Percentiles rank a stretch among this genome's conserved stretches.
These are phyloP conservation scores for Chelidonichthys spinosus DNA, from an alignment of 2,797 vertebrate genomes.

Conservation along the genomic window DNA sequence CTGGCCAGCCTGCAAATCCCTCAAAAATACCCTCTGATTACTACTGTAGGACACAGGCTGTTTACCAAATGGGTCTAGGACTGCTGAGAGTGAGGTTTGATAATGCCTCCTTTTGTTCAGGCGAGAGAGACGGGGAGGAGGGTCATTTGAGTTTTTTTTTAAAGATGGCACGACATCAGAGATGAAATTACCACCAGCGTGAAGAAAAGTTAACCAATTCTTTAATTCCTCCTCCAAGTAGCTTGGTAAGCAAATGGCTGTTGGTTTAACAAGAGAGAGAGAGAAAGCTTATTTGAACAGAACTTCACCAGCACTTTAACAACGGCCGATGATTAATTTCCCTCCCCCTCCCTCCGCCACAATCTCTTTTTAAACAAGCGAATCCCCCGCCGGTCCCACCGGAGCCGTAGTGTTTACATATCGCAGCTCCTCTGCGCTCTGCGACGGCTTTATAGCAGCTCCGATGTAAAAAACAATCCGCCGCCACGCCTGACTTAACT, in stretches of 20 bases:
- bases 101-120: conserved; percentile 79
- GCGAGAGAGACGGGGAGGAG: conserved; percentile 52
- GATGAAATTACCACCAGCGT: conserved; percentile 45
- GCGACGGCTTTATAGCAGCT: conserved; percentile 57
- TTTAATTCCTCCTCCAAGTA: conserved; percentile 57
- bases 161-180: conserved; percentile 67
- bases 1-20: conserved; percentile 84
- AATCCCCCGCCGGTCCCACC: conserved; percentile 46
- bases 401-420: conserved; percentile 66
- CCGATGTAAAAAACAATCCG: conserved; percentile 63
- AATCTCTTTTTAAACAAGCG: conserved; percentile 58
- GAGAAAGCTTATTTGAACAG: conserved; percentile 47
- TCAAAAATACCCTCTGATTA: conserved; percentile 86
- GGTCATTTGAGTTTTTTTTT: conserved; percentile 72
- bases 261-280: conserved; percentile 19
- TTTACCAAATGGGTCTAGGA: conserved; percentile 83
- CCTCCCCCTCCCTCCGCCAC: conserved; percentile 19
- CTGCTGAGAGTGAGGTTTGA: conserved; percentile 79
- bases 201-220: conserved; percentile 42
- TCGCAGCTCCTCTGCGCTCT: conserved; percentile 51
- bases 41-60: conserved; percentile 84
- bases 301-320: conserved; percentile 37
- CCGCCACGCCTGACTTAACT: conserved; percentile 63
- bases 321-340: conserved; percentile 47
- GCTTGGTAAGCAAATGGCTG: conserved; percentile 36